These are phyloP conservation scores for Achatina immaculata DNA, from an alignment of 1,140 invertebrate species.

Conservation along the genomic window DNA sequence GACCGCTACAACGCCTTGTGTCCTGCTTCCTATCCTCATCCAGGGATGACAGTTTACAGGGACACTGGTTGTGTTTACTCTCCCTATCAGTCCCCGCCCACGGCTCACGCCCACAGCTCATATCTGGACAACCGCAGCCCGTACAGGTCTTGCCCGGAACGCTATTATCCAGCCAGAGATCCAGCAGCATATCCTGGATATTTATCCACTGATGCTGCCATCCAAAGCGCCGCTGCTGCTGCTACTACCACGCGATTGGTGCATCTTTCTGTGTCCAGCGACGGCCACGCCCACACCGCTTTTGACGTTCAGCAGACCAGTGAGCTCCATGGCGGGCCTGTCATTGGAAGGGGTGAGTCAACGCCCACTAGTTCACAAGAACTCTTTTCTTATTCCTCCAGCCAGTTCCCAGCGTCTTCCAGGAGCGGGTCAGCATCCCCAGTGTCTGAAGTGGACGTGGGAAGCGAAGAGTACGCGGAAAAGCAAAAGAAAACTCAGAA, in stretches of 20 bases:
- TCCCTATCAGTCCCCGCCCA: slow-evolving; percentile 27
- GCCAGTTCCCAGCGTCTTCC: slow-evolving; percentile 53
- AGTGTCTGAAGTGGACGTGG: slow-evolving; percentile 64
- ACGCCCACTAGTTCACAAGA: slow-evolving; percentile 62
- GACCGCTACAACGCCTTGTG: slow-evolving; percentile 64
- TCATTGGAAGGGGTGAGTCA: neutral
- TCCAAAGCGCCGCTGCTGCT: slow-evolving; percentile 42
- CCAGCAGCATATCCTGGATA: slow-evolving; percentile 53
- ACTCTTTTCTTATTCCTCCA: slow-evolving; percentile 38
- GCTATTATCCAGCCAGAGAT: slow-evolving; percentile 55
- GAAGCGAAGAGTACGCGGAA: slow-evolving; percentile 60
- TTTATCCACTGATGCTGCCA: slow-evolving; percentile 45
- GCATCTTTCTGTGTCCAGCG: slow-evolving; percentile 30
- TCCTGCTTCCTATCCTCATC: slow-evolving; percentile 51
- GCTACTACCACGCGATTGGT: slow-evolving; percentile 39
- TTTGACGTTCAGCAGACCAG: slow-evolving; percentile 14
- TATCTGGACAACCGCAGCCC: slow-evolving; percentile 52
- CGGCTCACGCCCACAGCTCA: slow-evolving; percentile 45
- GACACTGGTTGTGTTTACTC: slow-evolving; percentile 55
- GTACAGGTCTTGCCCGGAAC: slow-evolving; percentile 51
- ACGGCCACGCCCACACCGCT: slow-evolving; percentile 25
- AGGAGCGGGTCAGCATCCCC: slow-evolving; percentile 67
- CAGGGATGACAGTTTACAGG: slow-evolving; percentile 48
- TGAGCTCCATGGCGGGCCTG: neutral
- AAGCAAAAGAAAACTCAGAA: slow-evolving; percentile 44